Evolutionary conservation across 2,888 invertebrate species (phyloP), one percentile per base, ranked within the genome.

Genomic region (Pterostichus niger): DNA sequence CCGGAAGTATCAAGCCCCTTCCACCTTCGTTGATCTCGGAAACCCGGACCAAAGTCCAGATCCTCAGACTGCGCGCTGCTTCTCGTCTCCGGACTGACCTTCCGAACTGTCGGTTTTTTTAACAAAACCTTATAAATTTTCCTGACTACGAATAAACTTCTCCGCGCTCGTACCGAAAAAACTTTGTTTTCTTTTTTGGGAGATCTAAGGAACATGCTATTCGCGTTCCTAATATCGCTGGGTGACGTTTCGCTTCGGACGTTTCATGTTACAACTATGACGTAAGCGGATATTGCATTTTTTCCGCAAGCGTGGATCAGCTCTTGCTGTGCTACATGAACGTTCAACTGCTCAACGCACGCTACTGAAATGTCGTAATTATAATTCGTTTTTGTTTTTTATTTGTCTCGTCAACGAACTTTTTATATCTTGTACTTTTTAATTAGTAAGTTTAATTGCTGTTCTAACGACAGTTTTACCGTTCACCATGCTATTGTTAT

Each of bases 241-340:
- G 82, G 52, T 82, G 75, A 75, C 82, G 61, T 46, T 31, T 75
- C 82, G 40, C 75, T n/a, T 64, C 64, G 49, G 75, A 49, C 75
- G 75, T 49, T 64, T 52, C 52, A 75, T 75, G 79, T 79, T 79
- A 17, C 82, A 40, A 33, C 68, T 68, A 44, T 82, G 82, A 82
- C 82, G 75, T 75, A 82, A 82, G 52, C 82, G 82, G 82, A 82
- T 75, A 82, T 82, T 82, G 59, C 64, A 73, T 82, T 82, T 82
- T 82, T 82, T 82, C 15, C 59, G 24, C 59, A 6, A 6, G 6
- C 40, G 7, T 40, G 40, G 40, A 40, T 40, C 40, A 40, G 52
- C 33, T 52, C 52, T 24, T 33, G 76, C 31, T 76, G 44, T 46
- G 46, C 52, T 77, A 33, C 59, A 56, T 44, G 71, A 71, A 40